Evolutionary conservation across 2,113 vertebrate species (phyloP), one percentile per base, ranked within the genome.

Genomic region (Anser cygnoides): DNA sequence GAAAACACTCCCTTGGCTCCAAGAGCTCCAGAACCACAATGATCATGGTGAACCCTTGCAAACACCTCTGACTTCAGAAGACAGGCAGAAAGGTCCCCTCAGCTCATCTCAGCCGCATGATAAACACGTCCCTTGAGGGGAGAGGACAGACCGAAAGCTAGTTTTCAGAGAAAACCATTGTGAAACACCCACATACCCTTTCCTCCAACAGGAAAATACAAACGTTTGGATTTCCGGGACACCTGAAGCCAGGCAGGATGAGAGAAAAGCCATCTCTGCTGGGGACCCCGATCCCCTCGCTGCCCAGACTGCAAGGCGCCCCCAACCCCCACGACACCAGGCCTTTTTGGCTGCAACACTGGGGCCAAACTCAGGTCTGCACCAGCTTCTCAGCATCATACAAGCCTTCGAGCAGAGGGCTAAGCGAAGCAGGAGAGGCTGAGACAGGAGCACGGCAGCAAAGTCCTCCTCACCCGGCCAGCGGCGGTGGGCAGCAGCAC

Each of bases 201-300:
- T 57, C 29, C 33, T 82, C 12, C 31, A 6, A 2, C 19, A 13
- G 39, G 52, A 37, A 65, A 71, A 81, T 11, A 11, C 0, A 2
- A n/a, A 17, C 0, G 0, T 22, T 62, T n/a, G 46, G 22, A 33
- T 74, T 13, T 5, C 0, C 0, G 65, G 57, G 59, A 31, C 17
- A 46, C 41, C 76, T 35, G 54, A 61, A 43, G 46, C 55, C 13
- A 20, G 44, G 50, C 25, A 19, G 39, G 17, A 14, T 1, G 59
- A 55, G 25, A 79, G 13, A 11, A 26, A 7, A 76, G 37, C 25
- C 18, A 5, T 13, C 62, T 26, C 22, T 23, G 10, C 43, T 33
- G 2, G 1, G 54, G 25, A 28, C 25, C 21, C 9, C 3, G 0
- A 52, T 35, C 61, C 67, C 70, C 50, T 33, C 7, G 1, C 13